Evolutionary conservation across 1,140 invertebrate genomes (phyloP).

Genomic region (Zophobas atratus): DNA sequence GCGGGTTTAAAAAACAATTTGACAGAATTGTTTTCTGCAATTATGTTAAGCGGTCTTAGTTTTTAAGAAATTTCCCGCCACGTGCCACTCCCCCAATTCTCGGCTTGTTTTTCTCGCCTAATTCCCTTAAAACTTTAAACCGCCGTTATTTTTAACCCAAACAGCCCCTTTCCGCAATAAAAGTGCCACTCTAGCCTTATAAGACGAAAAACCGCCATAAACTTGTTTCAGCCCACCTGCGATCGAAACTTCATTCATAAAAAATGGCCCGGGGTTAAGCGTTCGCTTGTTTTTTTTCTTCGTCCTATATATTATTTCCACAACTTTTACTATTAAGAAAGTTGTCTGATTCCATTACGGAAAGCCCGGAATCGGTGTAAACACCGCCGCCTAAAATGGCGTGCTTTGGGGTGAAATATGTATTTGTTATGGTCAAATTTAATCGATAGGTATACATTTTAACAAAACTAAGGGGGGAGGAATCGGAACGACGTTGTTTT

Average conservation of each 20-base stretch:
- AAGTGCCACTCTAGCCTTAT: slow-evolving; percentile 3
- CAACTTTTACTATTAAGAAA: slow-evolving; percentile 19
- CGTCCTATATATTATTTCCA: neutral
- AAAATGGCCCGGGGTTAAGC: slow-evolving; percentile 4
- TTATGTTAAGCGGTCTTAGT: too few relatives aligned
- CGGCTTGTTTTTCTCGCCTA: neutral
- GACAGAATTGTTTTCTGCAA: too few relatives aligned
- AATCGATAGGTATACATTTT: slow-evolving; percentile 1
- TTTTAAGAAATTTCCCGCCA: neutral
- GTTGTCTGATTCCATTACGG: slow-evolving; percentile 11
- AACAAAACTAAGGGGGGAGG: neutral
- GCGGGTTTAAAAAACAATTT: too few relatives aligned
- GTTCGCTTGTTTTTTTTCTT: slow-evolving; percentile 2
- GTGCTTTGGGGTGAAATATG: slow-evolving; percentile 5
- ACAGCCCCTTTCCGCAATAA: slow-evolving; percentile 8
- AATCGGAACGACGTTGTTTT: neutral
- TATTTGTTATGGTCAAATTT: slow-evolving; percentile 9
- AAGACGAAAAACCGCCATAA: slow-evolving; percentile 15
- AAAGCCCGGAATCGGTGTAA: neutral
- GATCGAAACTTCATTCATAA: slow-evolving; percentile 43
- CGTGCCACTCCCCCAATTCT: neutral
- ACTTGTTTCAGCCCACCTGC: neutral
- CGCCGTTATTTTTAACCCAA: slow-evolving; percentile 24
- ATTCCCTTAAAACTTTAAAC: slow-evolving; percentile 3
- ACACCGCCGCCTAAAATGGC: neutral